phyloP scores from a whole-genome alignment of 2,113 vertebrate genomes.

The Cyprinodon tularosa region DNA sequence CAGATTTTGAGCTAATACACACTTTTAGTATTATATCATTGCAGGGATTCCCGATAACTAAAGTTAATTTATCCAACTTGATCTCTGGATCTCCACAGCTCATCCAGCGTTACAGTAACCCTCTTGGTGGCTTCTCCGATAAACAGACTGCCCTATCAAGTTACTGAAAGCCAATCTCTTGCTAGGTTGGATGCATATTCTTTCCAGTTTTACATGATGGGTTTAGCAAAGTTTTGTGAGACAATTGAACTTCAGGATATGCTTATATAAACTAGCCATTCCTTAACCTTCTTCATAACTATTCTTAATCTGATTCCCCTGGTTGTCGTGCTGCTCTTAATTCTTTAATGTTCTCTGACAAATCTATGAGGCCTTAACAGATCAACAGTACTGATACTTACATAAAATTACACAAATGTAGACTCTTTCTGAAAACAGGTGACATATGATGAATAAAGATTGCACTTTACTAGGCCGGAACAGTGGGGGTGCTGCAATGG shows the following conservation, averaged over 20 bases:
- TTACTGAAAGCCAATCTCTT: background rate
- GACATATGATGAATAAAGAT: background rate
- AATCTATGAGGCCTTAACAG: background rate
- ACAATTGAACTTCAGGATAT: background rate
- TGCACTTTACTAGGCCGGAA: background rate
- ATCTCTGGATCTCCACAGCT: background rate
- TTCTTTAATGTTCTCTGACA: background rate
- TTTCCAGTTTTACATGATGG: background rate
- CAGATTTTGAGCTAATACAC: too few species aligned
- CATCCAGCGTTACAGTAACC: background rate
- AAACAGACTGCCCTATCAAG: background rate
- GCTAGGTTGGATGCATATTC: background rate
- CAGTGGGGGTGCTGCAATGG: too few species aligned
- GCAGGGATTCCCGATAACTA: too few species aligned
- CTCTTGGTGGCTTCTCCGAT: background rate
- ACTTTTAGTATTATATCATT: too few species aligned
- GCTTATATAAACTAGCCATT: background rate
- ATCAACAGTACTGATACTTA: background rate
- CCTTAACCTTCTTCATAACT: background rate
- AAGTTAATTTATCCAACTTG: background rate
- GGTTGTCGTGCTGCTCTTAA: background rate
- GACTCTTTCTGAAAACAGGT: background rate
- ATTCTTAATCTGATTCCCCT: background rate
- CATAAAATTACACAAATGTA: background rate
- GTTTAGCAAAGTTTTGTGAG: background rate